Evolutionary conservation across 2,888 invertebrate genomes (phyloP), one percentile per base, ranked within the genome.

Genomic region (Cyclophora punctaria): DNA sequence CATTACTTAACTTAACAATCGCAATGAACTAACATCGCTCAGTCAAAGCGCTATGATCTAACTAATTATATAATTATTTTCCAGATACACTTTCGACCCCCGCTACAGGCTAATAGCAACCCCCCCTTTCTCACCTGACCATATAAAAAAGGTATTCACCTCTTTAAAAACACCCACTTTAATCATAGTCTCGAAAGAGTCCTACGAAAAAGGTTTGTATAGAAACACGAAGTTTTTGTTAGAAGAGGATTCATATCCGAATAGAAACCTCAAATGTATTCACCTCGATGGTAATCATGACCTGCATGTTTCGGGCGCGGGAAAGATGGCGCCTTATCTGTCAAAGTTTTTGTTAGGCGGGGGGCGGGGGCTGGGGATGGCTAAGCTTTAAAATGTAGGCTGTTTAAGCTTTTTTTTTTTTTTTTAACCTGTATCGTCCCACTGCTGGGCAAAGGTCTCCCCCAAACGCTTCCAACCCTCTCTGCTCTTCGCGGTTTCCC

Each of bases 271-370:
- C 1, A 67, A 77, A 7, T 70, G 77, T 2, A 63, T 79, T 3
- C 40, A 59, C 3, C 86, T 92, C 0, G 64, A 71, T 0, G 93
- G 92, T 0, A 75, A 78, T 49, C 93, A 93, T 54, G 91, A 93
- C 63, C 83, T 91, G 0, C 92, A 93, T 62, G 81, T 90, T 4
- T 20, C 2, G 20, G 20, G 20, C 20, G 20, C 20, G 20, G 20
- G 20, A 20, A 20, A 20, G 20, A 1, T 20, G 20, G 20, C 20
- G 20, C 20, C 20, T 0, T 69, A 68, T 60, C 61, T 91, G 1
- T 56, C 58, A 0, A 74, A 74, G 50, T 90, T 90, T 68, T 56
- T 91, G 33, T 35, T 75, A 3, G 57, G 73, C 41, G 80, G 79
- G 0, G 5, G 73, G 0, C 65, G 69, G 0, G 77, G 0, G 50